Conservation (phyloP, 1,140 invertebrate genomes). For the Orussus abietinus region DNA sequence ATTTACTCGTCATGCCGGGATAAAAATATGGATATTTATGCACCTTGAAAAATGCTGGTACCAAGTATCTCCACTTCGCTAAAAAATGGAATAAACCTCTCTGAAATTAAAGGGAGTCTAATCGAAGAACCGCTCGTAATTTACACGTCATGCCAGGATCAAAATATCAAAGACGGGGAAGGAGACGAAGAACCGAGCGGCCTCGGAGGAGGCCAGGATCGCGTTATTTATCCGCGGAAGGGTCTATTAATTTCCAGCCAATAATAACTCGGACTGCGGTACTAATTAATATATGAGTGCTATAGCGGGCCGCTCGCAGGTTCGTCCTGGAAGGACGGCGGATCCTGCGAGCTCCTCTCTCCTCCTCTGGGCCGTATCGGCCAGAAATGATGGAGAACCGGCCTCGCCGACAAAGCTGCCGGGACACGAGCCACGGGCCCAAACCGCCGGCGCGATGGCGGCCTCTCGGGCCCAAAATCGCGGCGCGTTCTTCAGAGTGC, state of each 20-base stretch:
- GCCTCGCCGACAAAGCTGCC: conserved; percentile 44
- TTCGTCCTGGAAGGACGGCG: no score
- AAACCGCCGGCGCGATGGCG: conserved; percentile 2
- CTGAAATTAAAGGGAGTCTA: no score
- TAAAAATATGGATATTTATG: no score
- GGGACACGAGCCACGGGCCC: conserved; percentile 38
- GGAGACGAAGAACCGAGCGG: conserved; percentile 16
- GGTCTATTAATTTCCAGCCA: conserved; percentile 43
- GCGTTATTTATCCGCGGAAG: conserved; percentile 39
- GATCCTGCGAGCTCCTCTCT: no score
- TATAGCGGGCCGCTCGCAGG: conserved; percentile 37
- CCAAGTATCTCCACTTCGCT: no score
- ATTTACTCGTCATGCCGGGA: no score
- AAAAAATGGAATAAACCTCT: no score
- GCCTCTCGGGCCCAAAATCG: not conserved
- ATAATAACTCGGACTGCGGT: conserved; percentile 40
- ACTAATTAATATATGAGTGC: conserved; percentile 47
- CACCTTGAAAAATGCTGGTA: no score
- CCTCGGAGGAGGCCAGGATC: no score
- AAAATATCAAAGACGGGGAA: conserved; percentile 3
- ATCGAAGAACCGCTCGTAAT: no score
- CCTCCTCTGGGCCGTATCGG: conserved; percentile 29
- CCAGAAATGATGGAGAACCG: conserved; percentile 45
- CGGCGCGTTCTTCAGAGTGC: conserved; percentile 3
- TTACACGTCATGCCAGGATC: no score